These are phyloP conservation scores for Spermophilus dauricus DNA, from an alignment of 2,113 vertebrate species.

Conservation along the genomic window DNA sequence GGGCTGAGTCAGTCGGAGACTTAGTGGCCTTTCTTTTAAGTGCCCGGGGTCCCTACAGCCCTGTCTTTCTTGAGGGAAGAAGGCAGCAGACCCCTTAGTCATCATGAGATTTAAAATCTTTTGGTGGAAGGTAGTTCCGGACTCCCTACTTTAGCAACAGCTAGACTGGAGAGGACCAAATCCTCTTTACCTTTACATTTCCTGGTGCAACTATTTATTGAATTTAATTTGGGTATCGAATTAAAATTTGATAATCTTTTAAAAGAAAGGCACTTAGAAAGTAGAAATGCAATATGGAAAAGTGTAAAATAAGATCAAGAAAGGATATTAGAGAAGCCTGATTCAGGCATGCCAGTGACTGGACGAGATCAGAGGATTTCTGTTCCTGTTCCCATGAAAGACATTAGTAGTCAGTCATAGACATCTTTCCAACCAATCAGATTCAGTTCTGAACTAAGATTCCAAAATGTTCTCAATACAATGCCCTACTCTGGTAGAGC, in stretches of 20 bases:
- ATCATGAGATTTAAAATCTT: neutral
- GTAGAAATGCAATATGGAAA: neutral
- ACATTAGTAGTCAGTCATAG: conserved; percentile 23
- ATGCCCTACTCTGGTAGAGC: neutral
- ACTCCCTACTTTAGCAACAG: neutral
- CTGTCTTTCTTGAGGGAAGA: no score
- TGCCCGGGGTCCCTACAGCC: neutral
- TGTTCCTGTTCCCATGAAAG: neutral
- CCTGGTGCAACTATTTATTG: neutral
- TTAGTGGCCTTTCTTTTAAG: neutral
- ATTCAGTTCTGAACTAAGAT: neutral
- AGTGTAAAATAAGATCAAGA: neutral
- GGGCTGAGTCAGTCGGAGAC: neutral
- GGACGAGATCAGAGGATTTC: neutral
- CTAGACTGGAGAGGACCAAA: neutral
- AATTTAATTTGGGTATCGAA: neutral
- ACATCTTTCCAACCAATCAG: neutral
- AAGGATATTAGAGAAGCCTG: neutral
- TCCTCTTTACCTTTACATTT: neutral
- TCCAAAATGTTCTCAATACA: neutral
- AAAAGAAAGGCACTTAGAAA: conserved; percentile 20
- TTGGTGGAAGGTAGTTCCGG: neutral
- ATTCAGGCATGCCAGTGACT: no score
- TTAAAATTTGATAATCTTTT: no score
- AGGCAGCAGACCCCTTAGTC: neutral